Base-by-base conservation (phyloP, 2,888 invertebrate species). In the Lepidocyrtoides sp. region DNA sequence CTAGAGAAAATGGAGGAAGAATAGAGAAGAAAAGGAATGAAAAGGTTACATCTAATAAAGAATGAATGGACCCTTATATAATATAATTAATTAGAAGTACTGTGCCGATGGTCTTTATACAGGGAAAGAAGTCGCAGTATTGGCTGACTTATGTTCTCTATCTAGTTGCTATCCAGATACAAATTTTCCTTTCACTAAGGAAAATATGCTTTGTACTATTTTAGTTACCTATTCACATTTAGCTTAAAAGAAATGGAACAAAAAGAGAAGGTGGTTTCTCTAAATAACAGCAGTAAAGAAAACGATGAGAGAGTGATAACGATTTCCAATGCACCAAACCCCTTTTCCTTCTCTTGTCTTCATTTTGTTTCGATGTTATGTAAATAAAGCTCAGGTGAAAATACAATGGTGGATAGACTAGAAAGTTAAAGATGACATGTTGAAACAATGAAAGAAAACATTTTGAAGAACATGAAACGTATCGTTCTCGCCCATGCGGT, bases 31-130 rank as follows among this genome's bases (percentile, higher is more conserved):
- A 84, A 86, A 60, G 29, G 32, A 81, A 88, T 86, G 72, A 63
- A 82, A 92, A 91, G 91, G 85, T 91, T 75, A 88, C 89, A 84
- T 81, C 75, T 86, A 92, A 92, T 92, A 92, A 69, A 85, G 72
- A 79, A 87, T 87, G 87, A 86, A 90, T 86, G 66, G 63, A n/a
- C 69, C 69, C 51, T 87, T 84, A 88, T 90, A 87, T 87, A 86
- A 85, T 82, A 81, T 81, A 89, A 89, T 89, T 89, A 89, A 89
- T 89, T 89, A 89, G 81, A 81, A 81, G 29, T 81, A 20, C 26
- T 23, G 20, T 72, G 23, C n/a, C n/a, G n/a, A n/a, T n/a, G n/a
- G n/a, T n/a, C n/a, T n/a, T n/a, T n/a, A n/a, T n/a, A n/a, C n/a
- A n/a, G n/a, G n/a, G n/a, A n/a, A n/a, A n/a, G n/a, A n/a, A n/a